phyloP scores from a whole-genome alignment of 2,888 invertebrate species.

The Yponomeuta cagnagella region DNA sequence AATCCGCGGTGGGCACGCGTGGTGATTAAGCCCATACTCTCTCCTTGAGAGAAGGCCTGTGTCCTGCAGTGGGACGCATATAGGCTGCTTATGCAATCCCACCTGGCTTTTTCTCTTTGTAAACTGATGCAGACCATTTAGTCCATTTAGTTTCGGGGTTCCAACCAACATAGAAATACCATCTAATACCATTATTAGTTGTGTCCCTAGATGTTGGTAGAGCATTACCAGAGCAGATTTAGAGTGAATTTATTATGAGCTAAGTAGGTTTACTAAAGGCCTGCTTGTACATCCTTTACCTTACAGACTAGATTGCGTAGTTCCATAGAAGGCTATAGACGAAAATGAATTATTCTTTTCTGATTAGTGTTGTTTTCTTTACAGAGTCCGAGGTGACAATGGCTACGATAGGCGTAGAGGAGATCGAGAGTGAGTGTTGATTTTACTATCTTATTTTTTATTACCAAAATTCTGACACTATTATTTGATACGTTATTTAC shows the following conservation, averaged over 20 bases:
- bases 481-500: too few species aligned
- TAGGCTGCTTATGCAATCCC: too few species aligned
- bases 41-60: too few species aligned
- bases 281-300: constrained; percentile 46
- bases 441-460: constrained; percentile 11
- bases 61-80: too few species aligned
- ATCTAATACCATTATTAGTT: constrained; percentile 15
- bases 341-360: neutral
- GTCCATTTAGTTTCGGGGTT: neutral
- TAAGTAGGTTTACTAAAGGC: constrained; percentile 57
- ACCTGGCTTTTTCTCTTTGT: too few species aligned
- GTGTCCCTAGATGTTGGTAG: constrained; percentile 45
- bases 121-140: too few species aligned
- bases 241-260: constrained; percentile 47
- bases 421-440: constrained; percentile 75
- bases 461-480: neutral
- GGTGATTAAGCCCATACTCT: too few species aligned
- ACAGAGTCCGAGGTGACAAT: constrained; percentile 63
- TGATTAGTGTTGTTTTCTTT: constrained; percentile 22
- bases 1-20: too few species aligned
- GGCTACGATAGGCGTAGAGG: constrained; percentile 68
- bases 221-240: constrained; percentile 46
- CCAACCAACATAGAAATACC: constrained; percentile 40
- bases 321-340: too few species aligned
- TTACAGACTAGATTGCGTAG: neutral